phyloP scores from a whole-genome alignment of 1,140 invertebrate species.

The Choristoneura fumiferana region DNA sequence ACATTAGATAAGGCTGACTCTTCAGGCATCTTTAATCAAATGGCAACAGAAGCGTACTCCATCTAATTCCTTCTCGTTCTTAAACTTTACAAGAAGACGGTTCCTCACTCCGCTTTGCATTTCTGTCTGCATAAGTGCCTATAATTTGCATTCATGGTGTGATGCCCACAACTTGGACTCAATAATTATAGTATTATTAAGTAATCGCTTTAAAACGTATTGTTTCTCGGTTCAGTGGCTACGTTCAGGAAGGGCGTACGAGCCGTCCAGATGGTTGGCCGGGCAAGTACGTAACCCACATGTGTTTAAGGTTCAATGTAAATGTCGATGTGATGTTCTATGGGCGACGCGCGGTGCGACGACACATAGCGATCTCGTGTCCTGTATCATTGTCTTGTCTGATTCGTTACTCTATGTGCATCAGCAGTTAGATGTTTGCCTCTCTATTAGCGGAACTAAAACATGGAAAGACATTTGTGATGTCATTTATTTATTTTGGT shows the following conservation, averaged over 20 bases:
- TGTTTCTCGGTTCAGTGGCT: slow-evolving; percentile 89
- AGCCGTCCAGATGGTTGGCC: slow-evolving; percentile 97
- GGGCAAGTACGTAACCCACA: slow-evolving; percentile 94
- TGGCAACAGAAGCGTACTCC: slow-evolving; percentile 1
- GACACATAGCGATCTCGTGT: slow-evolving; percentile 62
- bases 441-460: slow-evolving; percentile 66
- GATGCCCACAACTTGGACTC: slow-evolving; percentile 31
- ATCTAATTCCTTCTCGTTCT: slow-evolving; percentile 12
- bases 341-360: slow-evolving; percentile 31
- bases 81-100: slow-evolving; percentile 22
- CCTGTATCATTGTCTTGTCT: slow-evolving; percentile 72
- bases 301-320: slow-evolving; percentile 60
- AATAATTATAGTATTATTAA: slow-evolving; percentile 35
- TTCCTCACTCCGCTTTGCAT: slow-evolving; percentile 57
- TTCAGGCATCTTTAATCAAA: neutral
- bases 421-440: slow-evolving; percentile 73
- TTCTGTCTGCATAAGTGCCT: slow-evolving; percentile 57
- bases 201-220: slow-evolving; percentile 55
- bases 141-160: slow-evolving; percentile 49
- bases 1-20: neutral
- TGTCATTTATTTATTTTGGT: slow-evolving; percentile 70
- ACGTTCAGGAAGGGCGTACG: slow-evolving; percentile 99
- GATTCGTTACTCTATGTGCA: slow-evolving; percentile 71
- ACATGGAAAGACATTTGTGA: slow-evolving; percentile 64
- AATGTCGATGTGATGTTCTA: slow-evolving; percentile 69